Conservation (phyloP, 23 tunicate species). For the Clavelina lepadiformis region DNA sequence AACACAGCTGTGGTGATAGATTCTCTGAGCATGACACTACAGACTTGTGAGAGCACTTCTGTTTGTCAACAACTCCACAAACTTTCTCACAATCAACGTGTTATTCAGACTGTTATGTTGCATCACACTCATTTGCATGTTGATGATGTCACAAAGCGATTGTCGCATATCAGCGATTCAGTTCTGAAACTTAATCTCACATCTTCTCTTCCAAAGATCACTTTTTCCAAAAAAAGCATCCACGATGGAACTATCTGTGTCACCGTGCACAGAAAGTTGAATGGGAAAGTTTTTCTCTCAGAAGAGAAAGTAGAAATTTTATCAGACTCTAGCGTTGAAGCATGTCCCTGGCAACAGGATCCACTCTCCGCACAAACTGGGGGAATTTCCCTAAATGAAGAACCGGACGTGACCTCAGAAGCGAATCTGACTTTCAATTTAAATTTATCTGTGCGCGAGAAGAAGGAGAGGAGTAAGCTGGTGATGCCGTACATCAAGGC, state of each 20-base stretch:
- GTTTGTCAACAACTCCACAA: neutral
- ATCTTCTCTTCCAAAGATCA: neutral
- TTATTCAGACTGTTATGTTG: neutral
- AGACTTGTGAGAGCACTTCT: neutral
- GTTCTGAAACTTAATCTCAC: neutral
- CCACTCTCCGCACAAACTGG: neutral
- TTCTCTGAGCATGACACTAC: conserved; percentile 1
- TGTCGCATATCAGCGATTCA: neutral
- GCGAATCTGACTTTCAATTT: conserved; percentile 47
- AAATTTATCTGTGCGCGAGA: conserved; percentile 34
- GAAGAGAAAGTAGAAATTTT: neutral
- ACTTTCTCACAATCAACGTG: neutral
- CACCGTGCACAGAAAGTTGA: conserved; percentile 1
- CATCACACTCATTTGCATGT: conserved; percentile 8
- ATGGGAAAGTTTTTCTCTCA: conserved; percentile 19
- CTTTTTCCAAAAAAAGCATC: neutral
- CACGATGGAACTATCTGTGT: neutral
- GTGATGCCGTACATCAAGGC: conserved; percentile 72
- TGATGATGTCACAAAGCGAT: neutral
- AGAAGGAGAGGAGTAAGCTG: conserved; percentile 25
- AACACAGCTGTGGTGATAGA: conserved; percentile 7
- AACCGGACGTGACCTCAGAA: neutral
- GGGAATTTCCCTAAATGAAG: neutral
- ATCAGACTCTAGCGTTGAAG: neutral
- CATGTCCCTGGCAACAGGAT: neutral